Percentiles rank a stretch among this genome's conserved stretches.
These are phyloP conservation scores for Diploscapter pachys DNA, from an alignment of 1,140 invertebrate species.

Conservation along the genomic window DNA sequence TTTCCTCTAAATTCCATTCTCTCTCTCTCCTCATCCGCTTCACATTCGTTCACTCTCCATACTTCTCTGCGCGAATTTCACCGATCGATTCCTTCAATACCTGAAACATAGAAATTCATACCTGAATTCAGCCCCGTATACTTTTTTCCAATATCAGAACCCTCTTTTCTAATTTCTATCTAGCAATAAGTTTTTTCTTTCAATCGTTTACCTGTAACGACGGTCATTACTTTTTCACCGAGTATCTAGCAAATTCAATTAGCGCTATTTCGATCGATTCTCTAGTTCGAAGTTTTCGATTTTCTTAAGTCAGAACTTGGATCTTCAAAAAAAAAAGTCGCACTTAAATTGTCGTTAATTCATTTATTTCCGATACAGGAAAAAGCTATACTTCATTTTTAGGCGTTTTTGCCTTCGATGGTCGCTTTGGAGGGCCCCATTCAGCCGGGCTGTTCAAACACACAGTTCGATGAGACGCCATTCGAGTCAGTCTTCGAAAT, in stretches of 20 bases:
- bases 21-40: no score
- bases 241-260: no score
- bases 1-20: background rate
- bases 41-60: conserved; percentile 6
- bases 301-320: no score
- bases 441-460: conserved; percentile 5
- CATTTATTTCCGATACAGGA: background rate
- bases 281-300: no score
- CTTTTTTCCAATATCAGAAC: background rate
- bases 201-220: no score
- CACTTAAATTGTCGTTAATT: no score
- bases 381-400: conserved; percentile 14
- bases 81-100: background rate
- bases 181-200: no score
- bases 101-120: background rate
- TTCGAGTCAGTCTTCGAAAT: conserved; percentile 36
- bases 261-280: no score
- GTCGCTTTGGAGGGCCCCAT: no score
- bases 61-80: background rate
- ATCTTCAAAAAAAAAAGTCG: no score
- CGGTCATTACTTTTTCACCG: no score
- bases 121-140: background rate
- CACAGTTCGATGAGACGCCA: conserved; percentile 33
- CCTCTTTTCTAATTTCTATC: background rate
- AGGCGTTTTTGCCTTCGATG: conserved; percentile 12